Conservation (phyloP, 1,140 invertebrate species). For the Lamellibrachia luymesi region DNA sequence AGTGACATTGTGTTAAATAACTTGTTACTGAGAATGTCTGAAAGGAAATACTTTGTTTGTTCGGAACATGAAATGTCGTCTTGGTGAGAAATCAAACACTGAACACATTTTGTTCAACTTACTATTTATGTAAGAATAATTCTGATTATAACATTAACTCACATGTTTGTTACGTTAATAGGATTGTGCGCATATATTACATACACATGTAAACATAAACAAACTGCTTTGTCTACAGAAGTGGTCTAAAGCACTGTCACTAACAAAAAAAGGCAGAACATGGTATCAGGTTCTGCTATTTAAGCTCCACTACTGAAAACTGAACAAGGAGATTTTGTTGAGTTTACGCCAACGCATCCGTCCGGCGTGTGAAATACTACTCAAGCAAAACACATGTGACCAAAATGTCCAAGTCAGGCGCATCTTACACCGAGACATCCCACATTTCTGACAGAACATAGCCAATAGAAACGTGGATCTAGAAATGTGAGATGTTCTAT, state of each 20-base stretch:
- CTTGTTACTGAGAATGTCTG: no score
- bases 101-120: no score
- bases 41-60: no score
- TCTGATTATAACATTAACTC: no score
- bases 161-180: no score
- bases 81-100: no score
- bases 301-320: background rate
- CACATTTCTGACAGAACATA: background rate
- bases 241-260: background rate
- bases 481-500: background rate
- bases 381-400: background rate
- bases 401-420: background rate
- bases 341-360: background rate
- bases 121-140: no score
- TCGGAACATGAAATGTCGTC: no score
- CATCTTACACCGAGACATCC: background rate
- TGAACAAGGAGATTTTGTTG: background rate
- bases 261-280: background rate
- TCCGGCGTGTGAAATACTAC: background rate
- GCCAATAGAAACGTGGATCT: background rate
- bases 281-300: background rate
- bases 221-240: background rate
- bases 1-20: no score
- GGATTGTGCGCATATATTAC: background rate
- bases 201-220: background rate